These are phyloP conservation scores for Chrysaora quinquecirrha DNA, from an alignment of 30 jellyfish, hydroid and myxozoan species.

Conservation along the genomic window DNA sequence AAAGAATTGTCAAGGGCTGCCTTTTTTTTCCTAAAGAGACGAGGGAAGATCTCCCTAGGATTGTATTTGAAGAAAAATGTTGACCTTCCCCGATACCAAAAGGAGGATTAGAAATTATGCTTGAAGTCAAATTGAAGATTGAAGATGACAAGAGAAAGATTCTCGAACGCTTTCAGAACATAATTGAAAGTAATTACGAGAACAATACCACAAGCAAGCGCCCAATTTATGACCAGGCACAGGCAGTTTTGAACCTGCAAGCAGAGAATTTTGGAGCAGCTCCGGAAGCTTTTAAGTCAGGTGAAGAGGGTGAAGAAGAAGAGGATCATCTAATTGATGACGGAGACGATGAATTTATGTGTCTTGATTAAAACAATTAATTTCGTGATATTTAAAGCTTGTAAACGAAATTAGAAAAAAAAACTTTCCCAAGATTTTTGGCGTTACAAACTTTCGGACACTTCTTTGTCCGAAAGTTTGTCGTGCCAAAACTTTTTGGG, in stretches of 20 bases:
- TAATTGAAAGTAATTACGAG: conserved; percentile 43
- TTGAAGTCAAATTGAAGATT: conserved; percentile 16
- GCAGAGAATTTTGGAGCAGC: conserved; percentile 47
- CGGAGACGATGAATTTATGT: conserved; percentile 53
- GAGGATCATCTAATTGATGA: conserved; percentile 53
- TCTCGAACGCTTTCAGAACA: conserved; percentile 57
- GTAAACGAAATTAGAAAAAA: conserved; percentile 4
- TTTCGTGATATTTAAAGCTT: conserved; percentile 12
- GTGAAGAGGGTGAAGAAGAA: conserved; percentile 47
- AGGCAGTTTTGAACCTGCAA: conserved; percentile 54
- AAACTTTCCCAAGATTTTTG: conserved; percentile 5
- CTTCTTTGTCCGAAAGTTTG: conserved; percentile 20
- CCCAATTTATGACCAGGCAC: conserved; percentile 49
- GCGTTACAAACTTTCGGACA: conserved; percentile 8
- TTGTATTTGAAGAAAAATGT: conserved; percentile 26
- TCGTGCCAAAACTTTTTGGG: conserved; percentile 16
- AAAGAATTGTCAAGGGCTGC: conserved; percentile 47
- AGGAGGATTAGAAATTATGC: conserved; percentile 42
- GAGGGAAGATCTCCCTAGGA: conserved; percentile 21
- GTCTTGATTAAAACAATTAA: conserved; percentile 29
- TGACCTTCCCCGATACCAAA: conserved; percentile 25
- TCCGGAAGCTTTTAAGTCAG: conserved; percentile 9
- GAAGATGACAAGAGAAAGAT: conserved; percentile 21
- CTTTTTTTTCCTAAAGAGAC: conserved; percentile 7
- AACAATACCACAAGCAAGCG: conserved; percentile 42